Evolutionary conservation across 2,888 invertebrate species (phyloP), one percentile per base, ranked within the genome.

Genomic region (Xanthorhoe spadicearia): DNA sequence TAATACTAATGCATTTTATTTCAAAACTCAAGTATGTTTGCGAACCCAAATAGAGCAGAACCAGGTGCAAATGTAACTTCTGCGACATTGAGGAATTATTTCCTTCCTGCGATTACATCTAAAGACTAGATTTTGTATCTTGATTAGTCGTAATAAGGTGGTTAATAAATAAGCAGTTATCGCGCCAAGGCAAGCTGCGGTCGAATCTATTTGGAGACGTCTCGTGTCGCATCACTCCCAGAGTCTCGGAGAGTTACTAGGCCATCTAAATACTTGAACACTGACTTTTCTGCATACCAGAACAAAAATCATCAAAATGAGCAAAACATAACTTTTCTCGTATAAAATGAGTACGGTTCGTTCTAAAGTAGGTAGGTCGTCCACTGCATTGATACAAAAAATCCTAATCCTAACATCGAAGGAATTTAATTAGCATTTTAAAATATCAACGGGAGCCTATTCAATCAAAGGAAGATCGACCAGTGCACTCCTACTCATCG

Each of bases 121-220:
- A 10, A 55, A 64, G 69, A 76, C 60, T 75, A 70, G 75, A 28
- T 50, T 17, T 51, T 51, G 57, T 74, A 74, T 79, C 69, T 66
- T 79, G 71, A 65, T 65, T 57, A 64, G 61, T 66, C 61, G 57
- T 69, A 67, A 75, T 83, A 84, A 69, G 78, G 83, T 76, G 74
- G 74, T 69, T 76, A 69, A 69, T 79, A 65, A 68, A 60, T 57
- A 63, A 62, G 69, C 61, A 61, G 64, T 68, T 66, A 61, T 60
- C 55, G 55, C 62, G 59, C 80, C 83, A 85, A 32, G 83, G 81
- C 80, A 77, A 74, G 80, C 74, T 77, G 75, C 84, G 81, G 83
- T 83, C 81, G 77, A 81, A 83, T 87, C 88, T 90, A 89, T 90
- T 91, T 89, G 82, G 81, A 83, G 88, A 85, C 73, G 76, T 43